Evolutionary conservation across 2,797 vertebrate genomes (phyloP).

Genomic region (Cottoperca gobio): DNA sequence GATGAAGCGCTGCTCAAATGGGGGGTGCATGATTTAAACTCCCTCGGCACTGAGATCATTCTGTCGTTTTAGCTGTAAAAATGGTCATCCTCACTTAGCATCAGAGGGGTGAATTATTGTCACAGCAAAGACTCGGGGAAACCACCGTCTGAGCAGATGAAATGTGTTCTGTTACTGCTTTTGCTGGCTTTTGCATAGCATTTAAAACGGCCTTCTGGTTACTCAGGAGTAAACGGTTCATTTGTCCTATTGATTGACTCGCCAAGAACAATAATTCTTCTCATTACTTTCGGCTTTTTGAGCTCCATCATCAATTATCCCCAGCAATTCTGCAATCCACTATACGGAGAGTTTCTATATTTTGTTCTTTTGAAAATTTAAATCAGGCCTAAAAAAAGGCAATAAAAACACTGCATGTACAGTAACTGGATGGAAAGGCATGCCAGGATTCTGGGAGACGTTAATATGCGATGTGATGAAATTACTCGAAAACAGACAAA

Average conservation of each 20-base stretch:
- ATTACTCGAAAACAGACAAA: conserved; percentile 3
- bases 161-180: conserved; percentile 9
- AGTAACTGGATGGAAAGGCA: background rate
- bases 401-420: background rate
- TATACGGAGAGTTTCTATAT: background rate
- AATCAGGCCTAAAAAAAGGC: background rate
- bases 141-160: background rate
- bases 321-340: background rate
- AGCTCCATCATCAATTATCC: conserved; percentile 11
- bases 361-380: background rate
- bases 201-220: background rate
- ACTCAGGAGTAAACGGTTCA: conserved; percentile 14
- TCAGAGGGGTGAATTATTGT: conserved; percentile 24
- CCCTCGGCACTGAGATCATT: conserved; percentile 23
- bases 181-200: background rate
- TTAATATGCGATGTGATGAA: background rate
- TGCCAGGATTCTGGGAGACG: background rate
- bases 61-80: conserved; percentile 22
- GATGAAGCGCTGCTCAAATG: conserved; percentile 13
- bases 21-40: conserved; percentile 27
- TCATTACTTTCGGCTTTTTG: conserved; percentile 14
- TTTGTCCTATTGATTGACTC: conserved; percentile 22
- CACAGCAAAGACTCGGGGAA: conserved; percentile 21
- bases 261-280: conserved; percentile 1
- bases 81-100: conserved; percentile 31